A percentile compares a stretch with the other conserved stretches of the same genome.
These are phyloP conservation scores for Catagonus wagneri DNA, from an alignment of 2,113 vertebrate species.

Conservation along the genomic window DNA sequence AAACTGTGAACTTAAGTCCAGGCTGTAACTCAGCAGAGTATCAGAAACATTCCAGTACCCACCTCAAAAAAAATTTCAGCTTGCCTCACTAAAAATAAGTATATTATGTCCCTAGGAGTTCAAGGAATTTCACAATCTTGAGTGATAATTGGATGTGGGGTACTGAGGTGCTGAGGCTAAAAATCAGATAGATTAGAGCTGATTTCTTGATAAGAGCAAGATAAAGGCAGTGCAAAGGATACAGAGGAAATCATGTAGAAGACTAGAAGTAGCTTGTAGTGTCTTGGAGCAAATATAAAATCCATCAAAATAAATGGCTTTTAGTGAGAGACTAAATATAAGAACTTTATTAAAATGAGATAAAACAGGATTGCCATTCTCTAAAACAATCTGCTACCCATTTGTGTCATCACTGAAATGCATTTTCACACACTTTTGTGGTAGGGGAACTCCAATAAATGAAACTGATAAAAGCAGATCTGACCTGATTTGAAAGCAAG, in stretches of 20 bases:
- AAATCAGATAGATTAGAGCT: conserved; percentile 35
- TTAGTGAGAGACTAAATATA: not conserved
- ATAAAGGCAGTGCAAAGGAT: not conserved
- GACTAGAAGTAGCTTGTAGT: not conserved
- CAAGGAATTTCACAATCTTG: conserved; percentile 3
- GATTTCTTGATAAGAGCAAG: not conserved
- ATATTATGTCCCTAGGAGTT: not conserved
- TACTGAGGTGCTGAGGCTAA: not conserved
- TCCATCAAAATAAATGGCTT: not conserved
- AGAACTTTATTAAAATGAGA: not conserved
- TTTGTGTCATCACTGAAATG: conserved; percentile 39
- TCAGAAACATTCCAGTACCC: not conserved
- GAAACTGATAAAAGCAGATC: not conserved
- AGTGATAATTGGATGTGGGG: not conserved
- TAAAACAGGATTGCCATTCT: not conserved
- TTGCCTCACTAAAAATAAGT: conserved; percentile 46
- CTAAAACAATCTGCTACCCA: not conserved
- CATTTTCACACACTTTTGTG: not conserved
- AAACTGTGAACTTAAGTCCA: not conserved
- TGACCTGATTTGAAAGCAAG: conserved; percentile 21
- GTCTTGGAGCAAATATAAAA: not conserved
- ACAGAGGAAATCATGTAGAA: conserved; percentile 1
- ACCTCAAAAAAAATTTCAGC: not conserved
- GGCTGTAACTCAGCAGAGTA: not conserved
- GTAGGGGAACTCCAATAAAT: not conserved